phyloP scores from a whole-genome alignment of 1,140 invertebrate genomes.

The Heliothis virescens region DNA sequence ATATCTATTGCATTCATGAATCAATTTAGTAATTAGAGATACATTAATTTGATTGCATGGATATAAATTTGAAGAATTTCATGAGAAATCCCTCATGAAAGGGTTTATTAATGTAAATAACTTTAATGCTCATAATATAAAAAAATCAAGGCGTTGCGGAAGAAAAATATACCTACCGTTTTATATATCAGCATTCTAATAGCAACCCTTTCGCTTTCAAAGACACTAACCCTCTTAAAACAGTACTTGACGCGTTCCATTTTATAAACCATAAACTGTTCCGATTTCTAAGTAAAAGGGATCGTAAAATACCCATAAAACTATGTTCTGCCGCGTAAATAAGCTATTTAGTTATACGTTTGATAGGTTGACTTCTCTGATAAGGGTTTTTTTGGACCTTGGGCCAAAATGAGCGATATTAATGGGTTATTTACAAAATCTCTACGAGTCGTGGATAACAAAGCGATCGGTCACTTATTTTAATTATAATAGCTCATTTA shows the following conservation, averaged over 20 bases:
- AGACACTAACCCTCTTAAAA: constrained; percentile 6
- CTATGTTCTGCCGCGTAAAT: constrained; percentile 38
- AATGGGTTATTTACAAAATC: background rate
- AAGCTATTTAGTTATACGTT: constrained; percentile 18
- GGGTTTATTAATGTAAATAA: too few relatives aligned
- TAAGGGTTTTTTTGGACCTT: background rate
- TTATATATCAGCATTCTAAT: background rate
- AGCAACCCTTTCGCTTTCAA: background rate
- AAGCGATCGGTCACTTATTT: too few relatives aligned
- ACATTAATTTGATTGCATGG: background rate
- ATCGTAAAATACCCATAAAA: constrained; percentile 40
- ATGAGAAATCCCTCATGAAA: too few relatives aligned
- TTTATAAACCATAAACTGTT: constrained; percentile 48
- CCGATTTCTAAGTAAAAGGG: constrained; percentile 43
- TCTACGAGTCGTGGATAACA: background rate
- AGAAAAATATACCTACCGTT: background rate
- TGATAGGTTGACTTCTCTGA: constrained; percentile 7
- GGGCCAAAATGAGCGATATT: background rate
- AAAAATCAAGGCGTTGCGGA: too few relatives aligned
- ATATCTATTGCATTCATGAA: constrained; percentile 19
- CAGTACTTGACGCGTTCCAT: constrained; percentile 41
- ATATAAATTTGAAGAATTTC: background rate
- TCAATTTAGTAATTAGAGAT: constrained; percentile 8
- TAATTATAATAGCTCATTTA: too few relatives aligned
- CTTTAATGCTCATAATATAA: too few relatives aligned